Percentiles rank a stretch among this genome's conserved stretches.
phyloP scores from a whole-genome alignment of 2,797 vertebrate species.

The Trichosurus vulpecula region DNA sequence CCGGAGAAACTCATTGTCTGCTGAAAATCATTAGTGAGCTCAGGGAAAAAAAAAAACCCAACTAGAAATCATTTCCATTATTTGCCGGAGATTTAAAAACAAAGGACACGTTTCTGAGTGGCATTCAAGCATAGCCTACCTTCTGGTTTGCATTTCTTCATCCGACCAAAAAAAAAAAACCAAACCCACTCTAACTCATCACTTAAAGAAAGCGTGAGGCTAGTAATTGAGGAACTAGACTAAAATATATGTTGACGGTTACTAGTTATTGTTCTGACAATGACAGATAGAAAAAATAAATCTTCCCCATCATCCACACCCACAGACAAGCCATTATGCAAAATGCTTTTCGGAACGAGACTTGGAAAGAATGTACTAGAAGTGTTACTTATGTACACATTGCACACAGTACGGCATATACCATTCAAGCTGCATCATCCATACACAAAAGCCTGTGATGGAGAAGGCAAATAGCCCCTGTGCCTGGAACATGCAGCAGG shows the following conservation, averaged over 20 bases:
- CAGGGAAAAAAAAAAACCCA: conserved; percentile 41
- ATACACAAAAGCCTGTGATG: conserved; percentile 49
- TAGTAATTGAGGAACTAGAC: neutral
- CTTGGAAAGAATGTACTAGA: conserved; percentile 57
- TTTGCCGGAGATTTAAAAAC: conserved; percentile 22
- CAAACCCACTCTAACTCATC: neutral
- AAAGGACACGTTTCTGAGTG: neutral
- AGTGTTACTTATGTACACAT: conserved; percentile 39
- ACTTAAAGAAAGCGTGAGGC: conserved; percentile 49
- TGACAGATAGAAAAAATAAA: conserved; percentile 38
- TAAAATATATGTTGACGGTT: conserved; percentile 42
- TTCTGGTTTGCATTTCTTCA: conserved; percentile 34
- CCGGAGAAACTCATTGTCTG: conserved; percentile 75
- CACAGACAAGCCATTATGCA: conserved; percentile 30
- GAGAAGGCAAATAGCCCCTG: conserved; percentile 69
- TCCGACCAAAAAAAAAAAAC: neutral
- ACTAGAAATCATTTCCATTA: conserved; percentile 56
- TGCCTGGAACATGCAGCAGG: conserved; percentile 65
- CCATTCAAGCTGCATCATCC: conserved; percentile 62
- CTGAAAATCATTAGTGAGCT: conserved; percentile 48
- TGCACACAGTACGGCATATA: conserved; percentile 24
- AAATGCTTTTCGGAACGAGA: conserved; percentile 14
- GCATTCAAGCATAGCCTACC: conserved; percentile 33
- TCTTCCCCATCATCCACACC: conserved; percentile 1
- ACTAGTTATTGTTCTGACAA: conserved; percentile 43